These are phyloP conservation scores for Tolypeutes matacus DNA, from an alignment of 2,797 vertebrate species.

Conservation along the genomic window DNA sequence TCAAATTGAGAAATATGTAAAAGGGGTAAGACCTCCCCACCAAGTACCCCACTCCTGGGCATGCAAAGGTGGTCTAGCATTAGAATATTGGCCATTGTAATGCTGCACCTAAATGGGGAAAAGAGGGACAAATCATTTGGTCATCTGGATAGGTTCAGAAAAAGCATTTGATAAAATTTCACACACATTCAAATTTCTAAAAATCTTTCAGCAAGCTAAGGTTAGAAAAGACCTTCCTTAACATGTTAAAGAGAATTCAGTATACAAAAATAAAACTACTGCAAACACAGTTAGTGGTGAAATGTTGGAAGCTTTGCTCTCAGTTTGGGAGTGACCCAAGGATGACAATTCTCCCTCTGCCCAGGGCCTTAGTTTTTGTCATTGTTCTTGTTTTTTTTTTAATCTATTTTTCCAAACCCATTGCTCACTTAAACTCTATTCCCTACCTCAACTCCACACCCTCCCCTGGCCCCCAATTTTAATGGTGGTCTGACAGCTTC, in stretches of 20 bases:
- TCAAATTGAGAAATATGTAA: neutral
- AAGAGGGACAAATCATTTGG: neutral
- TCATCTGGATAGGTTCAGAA: neutral
- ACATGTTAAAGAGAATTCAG: neutral
- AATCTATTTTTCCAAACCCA: neutral
- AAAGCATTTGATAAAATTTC: neutral
- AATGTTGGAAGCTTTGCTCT: neutral
- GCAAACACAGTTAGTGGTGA: neutral
- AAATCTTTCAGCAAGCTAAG: neutral
- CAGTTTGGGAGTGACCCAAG: neutral
- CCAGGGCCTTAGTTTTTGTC: neutral
- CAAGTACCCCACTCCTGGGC: neutral
- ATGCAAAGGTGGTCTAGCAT: neutral
- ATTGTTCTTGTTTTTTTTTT: neutral
- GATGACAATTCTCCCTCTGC: neutral
- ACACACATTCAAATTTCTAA: neutral
- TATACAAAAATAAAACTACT: neutral
- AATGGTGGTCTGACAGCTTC: neutral
- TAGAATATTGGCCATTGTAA: neutral
- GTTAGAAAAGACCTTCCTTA: neutral
- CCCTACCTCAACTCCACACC: neutral
- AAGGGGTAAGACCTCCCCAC: too few species aligned
- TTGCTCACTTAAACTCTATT: neutral
- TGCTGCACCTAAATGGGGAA: neutral
- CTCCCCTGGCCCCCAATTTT: neutral